Percentiles rank a stretch among this genome's conserved stretches.
phyloP scores from a whole-genome alignment of 2,888 invertebrate species.

The Cremastinae sp. region DNA sequence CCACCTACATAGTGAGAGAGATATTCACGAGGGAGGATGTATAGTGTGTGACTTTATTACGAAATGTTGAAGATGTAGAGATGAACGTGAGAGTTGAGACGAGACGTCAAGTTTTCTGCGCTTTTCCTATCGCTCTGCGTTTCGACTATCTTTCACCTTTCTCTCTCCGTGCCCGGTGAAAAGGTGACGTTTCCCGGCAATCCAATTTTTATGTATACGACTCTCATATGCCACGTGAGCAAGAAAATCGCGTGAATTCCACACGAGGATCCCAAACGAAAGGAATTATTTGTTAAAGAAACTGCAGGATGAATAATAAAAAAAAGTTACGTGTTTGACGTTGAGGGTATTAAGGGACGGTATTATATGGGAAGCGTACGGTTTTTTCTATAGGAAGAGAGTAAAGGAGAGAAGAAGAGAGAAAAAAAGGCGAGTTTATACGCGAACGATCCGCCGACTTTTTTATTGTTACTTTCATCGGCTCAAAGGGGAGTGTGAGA shows the following conservation, averaged over 20 bases:
- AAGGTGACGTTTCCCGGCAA: constrained; percentile 25
- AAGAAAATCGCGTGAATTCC: constrained; percentile 27
- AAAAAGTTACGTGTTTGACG: not conserved
- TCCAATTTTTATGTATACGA: constrained; percentile 38
- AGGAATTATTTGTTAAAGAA: not conserved
- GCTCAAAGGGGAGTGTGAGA: not conserved
- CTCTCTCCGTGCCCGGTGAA: not conserved
- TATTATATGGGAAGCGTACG: no score
- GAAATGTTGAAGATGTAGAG: constrained; percentile 47
- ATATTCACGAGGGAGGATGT: constrained; percentile 48
- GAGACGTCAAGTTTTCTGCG: constrained; percentile 18
- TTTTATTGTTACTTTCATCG: constrained; percentile 21
- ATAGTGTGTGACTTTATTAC: constrained; percentile 58
- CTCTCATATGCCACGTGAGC: constrained; percentile 2
- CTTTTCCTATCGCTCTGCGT: not conserved
- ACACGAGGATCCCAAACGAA: not conserved
- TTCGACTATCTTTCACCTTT: not conserved
- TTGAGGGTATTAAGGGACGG: no score
- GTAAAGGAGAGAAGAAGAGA: not conserved
- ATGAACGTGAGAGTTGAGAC: constrained; percentile 38
- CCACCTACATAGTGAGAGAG: constrained; percentile 15
- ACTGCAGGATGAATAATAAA: not conserved
- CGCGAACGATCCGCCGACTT: not conserved
- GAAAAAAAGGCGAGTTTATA: not conserved
- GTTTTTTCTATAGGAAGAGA: not conserved